A percentile compares a stretch with the other conserved stretches of the same genome.
Evolutionary conservation across 2,113 vertebrate genomes (phyloP).

Genomic region (Podarcis raffonei): DNA sequence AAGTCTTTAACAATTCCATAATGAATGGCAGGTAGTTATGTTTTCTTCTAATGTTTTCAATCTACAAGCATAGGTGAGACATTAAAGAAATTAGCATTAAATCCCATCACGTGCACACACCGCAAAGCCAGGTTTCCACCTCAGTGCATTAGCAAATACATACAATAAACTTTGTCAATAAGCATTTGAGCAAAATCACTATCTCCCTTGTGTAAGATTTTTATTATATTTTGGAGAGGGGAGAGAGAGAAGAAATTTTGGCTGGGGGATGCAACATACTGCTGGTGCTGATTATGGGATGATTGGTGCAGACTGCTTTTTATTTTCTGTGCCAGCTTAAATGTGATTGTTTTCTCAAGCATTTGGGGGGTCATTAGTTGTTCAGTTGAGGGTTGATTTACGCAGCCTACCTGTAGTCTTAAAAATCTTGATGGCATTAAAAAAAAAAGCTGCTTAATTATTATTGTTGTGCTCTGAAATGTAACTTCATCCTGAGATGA

Average conservation of each 20-base stretch:
- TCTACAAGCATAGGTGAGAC: conserved; percentile 75
- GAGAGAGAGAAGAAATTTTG: background rate
- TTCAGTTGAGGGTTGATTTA: too few species aligned
- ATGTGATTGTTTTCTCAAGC: too few species aligned
- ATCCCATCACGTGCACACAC: background rate
- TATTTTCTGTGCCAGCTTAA: too few species aligned
- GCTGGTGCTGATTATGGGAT: too few species aligned
- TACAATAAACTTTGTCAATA: background rate
- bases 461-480: too few species aligned
- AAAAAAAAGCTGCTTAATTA: too few species aligned
- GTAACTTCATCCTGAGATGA: too few species aligned
- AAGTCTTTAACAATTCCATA: conserved; percentile 96
- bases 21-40: conserved; percentile 99
- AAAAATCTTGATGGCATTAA: too few species aligned
- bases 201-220: background rate
- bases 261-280: background rate
- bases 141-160: background rate
- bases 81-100: background rate
- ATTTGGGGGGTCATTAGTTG: too few species aligned
- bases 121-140: background rate
- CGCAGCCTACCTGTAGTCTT: too few species aligned
- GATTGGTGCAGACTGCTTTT: too few species aligned
- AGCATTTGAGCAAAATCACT: background rate
- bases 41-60: conserved; percentile 98
- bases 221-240: too few species aligned